Conservation (phyloP, 2,888 invertebrate genomes). For the Trissolcus japonicus region DNA sequence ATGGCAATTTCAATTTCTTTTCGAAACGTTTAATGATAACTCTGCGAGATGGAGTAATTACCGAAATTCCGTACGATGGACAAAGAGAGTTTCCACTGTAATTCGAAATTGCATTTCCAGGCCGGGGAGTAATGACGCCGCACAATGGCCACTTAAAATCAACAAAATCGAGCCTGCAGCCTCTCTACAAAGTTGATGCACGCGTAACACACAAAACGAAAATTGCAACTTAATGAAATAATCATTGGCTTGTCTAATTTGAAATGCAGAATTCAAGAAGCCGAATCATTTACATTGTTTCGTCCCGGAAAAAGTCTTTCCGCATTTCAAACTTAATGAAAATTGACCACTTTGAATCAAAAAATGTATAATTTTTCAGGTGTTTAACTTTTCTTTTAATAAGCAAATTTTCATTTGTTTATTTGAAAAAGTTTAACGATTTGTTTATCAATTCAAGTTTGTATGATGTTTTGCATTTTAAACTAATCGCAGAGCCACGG, state of each 20-base stretch:
- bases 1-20: slow-evolving; percentile 29
- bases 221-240: slow-evolving; percentile 40
- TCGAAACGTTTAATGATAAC: slow-evolving; percentile 40
- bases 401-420: too few relatives aligned
- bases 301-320: slow-evolving; percentile 7
- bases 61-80: slow-evolving; percentile 37
- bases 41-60: slow-evolving; percentile 12
- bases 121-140: slow-evolving; percentile 15
- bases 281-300: too few relatives aligned
- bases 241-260: slow-evolving; percentile 17
- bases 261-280: not conserved
- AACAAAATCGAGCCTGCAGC: slow-evolving; percentile 9
- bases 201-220: slow-evolving; percentile 21
- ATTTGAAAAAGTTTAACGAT: too few relatives aligned
- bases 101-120: slow-evolving; percentile 20
- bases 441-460: too few relatives aligned
- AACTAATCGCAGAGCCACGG: slow-evolving; percentile 14
- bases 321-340: not conserved
- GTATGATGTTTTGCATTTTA: slow-evolving; percentile 1
- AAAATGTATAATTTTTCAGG: too few relatives aligned
- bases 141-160: slow-evolving; percentile 30
- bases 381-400: too few relatives aligned
- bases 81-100: slow-evolving; percentile 3
- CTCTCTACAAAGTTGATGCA: slow-evolving; percentile 12
- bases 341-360: too few relatives aligned